phyloP scores from a whole-genome alignment of 1,140 invertebrate genomes.

The Nautilus pompilius region DNA sequence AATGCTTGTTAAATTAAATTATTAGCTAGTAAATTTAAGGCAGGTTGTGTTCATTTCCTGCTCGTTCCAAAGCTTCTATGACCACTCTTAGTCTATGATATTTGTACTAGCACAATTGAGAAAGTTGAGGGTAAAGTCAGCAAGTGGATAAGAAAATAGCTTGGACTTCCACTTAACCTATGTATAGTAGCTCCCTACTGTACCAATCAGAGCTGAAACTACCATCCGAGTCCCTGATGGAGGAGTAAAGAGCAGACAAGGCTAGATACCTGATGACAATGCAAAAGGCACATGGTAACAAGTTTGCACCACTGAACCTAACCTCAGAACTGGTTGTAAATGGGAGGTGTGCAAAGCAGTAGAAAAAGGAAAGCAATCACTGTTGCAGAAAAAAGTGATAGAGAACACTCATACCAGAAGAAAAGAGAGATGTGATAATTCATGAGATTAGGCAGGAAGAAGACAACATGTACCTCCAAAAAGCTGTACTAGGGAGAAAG shows the following conservation, averaged over 20 bases:
- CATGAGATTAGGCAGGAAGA: neutral
- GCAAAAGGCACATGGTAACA: neutral
- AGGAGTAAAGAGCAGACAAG: neutral
- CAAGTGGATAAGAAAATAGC: neutral
- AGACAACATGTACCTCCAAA: neutral
- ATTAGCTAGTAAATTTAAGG: neutral
- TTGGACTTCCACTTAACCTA: neutral
- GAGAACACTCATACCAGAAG: neutral
- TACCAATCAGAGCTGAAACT: neutral
- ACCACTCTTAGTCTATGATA: neutral
- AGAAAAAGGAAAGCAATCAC: neutral
- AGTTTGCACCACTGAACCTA: neutral
- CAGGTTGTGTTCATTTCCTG: neutral
- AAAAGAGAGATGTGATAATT: neutral
- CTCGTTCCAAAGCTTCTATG: neutral
- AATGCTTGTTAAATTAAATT: no score
- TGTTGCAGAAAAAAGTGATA: neutral
- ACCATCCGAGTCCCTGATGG: neutral
- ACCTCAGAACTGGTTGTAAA: neutral
- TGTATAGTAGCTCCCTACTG: neutral
- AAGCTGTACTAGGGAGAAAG: neutral
- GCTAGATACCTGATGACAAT: neutral
- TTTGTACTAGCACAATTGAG: neutral
- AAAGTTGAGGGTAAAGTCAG: neutral
- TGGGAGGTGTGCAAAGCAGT: neutral